These are phyloP conservation scores for Zonotrichia albicollis DNA, from an alignment of 2,797 vertebrate species.

Conservation along the genomic window DNA sequence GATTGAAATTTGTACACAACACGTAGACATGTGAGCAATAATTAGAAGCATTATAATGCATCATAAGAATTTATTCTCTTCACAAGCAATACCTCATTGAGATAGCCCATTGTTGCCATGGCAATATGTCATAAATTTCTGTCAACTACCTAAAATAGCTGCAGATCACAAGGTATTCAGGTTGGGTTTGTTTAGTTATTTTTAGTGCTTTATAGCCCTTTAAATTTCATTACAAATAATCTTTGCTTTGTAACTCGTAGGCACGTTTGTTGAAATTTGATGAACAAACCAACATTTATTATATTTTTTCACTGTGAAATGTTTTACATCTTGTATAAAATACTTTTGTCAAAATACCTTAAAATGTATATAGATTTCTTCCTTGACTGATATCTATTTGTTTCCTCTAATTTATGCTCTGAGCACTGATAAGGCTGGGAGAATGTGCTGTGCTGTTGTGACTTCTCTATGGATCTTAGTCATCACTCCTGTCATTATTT, in stretches of 20 bases:
- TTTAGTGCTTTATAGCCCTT: background rate
- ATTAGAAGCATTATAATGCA: slow-evolving; percentile 20
- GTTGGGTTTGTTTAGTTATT: background rate
- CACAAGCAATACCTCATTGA: slow-evolving; percentile 14
- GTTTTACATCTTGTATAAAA: background rate
- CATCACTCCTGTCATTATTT: background rate
- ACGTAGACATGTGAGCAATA: background rate
- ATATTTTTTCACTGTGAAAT: background rate
- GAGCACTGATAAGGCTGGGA: background rate
- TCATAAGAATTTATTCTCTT: slow-evolving; percentile 1
- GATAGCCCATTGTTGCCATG: slow-evolving; percentile 59
- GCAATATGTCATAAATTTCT: slow-evolving; percentile 56
- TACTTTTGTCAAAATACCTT: background rate
- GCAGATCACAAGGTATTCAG: slow-evolving; percentile 32
- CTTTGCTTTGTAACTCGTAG: background rate
- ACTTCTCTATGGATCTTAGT: background rate
- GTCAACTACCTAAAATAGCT: slow-evolving; percentile 59
- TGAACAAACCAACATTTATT: background rate
- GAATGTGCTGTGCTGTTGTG: background rate
- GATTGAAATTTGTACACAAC: background rate
- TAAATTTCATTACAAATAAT: background rate
- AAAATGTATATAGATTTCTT: background rate
- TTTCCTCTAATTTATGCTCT: background rate
- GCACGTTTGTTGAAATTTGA: background rate
- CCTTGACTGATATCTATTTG: background rate